Conservation (phyloP, 2,797 vertebrate genomes). For the Cygnus olor region DNA sequence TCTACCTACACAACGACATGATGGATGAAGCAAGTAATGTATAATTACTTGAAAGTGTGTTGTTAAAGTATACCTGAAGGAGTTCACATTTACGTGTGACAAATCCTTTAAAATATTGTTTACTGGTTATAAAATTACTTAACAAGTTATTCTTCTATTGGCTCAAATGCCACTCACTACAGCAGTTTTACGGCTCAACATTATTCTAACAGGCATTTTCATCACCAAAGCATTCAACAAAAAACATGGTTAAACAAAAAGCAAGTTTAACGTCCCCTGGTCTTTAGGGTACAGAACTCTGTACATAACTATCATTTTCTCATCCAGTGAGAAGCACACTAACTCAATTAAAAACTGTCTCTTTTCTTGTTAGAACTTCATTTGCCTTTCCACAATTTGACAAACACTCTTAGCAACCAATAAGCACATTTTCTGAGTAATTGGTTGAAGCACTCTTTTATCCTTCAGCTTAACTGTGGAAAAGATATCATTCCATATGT, state of each 20-base stretch:
- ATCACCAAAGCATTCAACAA: background rate
- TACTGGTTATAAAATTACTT: background rate
- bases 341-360: background rate
- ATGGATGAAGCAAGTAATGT: background rate
- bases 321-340: background rate
- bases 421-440: background rate
- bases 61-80: background rate
- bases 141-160: background rate
- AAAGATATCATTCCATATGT: background rate
- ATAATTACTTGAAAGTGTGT: constrained; percentile 16
- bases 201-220: background rate
- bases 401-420: background rate
- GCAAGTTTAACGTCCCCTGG: background rate
- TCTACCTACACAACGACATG: background rate
- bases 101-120: constrained; percentile 23
- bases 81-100: background rate
- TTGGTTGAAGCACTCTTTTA: background rate
- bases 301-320: accelerated
- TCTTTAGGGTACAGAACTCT: background rate
- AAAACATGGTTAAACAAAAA: background rate
- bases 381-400: background rate
- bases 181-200: background rate
- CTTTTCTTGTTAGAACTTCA: background rate
- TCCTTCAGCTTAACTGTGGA: background rate
- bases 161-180: background rate